Percentiles rank a stretch among this genome's conserved stretches.
Evolutionary conservation across 2,113 vertebrate genomes (phyloP).

Genomic region (Leptodactylus fuscus): DNA sequence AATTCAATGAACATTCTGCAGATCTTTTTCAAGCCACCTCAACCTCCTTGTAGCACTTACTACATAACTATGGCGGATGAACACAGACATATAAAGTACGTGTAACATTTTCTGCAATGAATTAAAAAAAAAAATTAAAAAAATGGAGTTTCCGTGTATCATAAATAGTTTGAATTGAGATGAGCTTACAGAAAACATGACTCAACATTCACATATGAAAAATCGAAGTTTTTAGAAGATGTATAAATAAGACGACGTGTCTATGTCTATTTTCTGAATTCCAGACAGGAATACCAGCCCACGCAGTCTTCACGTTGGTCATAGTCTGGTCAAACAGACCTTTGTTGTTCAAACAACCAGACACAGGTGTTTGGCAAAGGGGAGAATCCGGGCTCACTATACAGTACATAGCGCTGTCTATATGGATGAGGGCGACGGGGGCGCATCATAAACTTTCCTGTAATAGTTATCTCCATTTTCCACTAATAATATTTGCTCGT

Average conservation of each 20-base stretch:
- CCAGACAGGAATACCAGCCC: slow-evolving; percentile 62
- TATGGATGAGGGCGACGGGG: not conserved
- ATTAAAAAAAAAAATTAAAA: not conserved
- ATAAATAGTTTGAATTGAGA: not conserved
- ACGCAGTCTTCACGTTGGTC: slow-evolving; percentile 54
- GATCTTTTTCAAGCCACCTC: no score
- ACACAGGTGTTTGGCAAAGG: slow-evolving; percentile 33
- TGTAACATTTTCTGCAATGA: slow-evolving; percentile 16
- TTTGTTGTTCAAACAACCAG: slow-evolving; percentile 39
- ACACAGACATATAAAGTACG: not conserved
- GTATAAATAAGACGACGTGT: slow-evolving; percentile 62
- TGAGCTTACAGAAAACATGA: slow-evolving; percentile 55
- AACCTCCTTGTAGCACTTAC: not conserved
- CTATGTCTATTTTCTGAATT: slow-evolving; percentile 62
- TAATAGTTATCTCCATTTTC: not conserved
- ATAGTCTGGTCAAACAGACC: slow-evolving; percentile 51
- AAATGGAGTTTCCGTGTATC: not conserved
- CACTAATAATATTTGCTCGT: slow-evolving; percentile 34
- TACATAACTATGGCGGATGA: not conserved
- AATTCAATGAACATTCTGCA: no score
- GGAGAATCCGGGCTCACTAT: not conserved
- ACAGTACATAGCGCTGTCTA: not conserved
- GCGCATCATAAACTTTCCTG: not conserved
- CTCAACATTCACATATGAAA: slow-evolving; percentile 69
- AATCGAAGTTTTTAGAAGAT: slow-evolving; percentile 64